These are phyloP conservation scores for Salmo trutta DNA, from an alignment of 2,797 vertebrate species.

Conservation along the genomic window DNA sequence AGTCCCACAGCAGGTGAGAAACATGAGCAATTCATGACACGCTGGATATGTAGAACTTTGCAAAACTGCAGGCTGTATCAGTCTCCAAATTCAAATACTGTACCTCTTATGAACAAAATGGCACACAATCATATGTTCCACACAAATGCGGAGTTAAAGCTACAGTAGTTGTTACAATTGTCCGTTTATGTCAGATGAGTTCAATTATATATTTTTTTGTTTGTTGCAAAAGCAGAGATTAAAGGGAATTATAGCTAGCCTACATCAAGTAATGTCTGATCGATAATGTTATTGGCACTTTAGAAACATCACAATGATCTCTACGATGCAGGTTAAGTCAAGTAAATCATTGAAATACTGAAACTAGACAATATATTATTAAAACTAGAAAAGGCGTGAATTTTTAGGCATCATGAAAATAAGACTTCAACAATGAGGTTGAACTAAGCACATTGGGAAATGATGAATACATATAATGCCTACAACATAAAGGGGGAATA, in stretches of 20 bases:
- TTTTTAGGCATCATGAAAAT: not conserved
- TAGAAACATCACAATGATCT: not conserved
- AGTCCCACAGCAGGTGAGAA: conserved; percentile 66
- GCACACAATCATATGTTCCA: not conserved
- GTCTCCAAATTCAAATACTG: not conserved
- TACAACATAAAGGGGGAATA: not conserved
- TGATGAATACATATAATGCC: not conserved
- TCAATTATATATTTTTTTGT: not conserved
- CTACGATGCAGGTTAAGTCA: not conserved
- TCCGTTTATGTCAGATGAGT: not conserved
- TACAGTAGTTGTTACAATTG: not conserved
- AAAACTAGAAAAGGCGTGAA: not conserved
- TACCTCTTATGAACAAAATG: not conserved
- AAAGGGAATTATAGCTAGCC: not conserved
- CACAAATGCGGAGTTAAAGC: not conserved
- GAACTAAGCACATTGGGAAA: not conserved
- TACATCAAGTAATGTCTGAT: not conserved
- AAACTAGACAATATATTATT: not conserved
- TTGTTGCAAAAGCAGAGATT: not conserved
- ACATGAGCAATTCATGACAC: conserved; percentile 68
- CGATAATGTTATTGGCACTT: not conserved
- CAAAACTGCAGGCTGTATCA: not conserved
- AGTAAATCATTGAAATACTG: not conserved
- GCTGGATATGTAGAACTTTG: conserved; percentile 32
- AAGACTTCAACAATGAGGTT: not conserved